Base-by-base conservation (phyloP, 2,113 vertebrate species). In the Tetrax tetrax region DNA sequence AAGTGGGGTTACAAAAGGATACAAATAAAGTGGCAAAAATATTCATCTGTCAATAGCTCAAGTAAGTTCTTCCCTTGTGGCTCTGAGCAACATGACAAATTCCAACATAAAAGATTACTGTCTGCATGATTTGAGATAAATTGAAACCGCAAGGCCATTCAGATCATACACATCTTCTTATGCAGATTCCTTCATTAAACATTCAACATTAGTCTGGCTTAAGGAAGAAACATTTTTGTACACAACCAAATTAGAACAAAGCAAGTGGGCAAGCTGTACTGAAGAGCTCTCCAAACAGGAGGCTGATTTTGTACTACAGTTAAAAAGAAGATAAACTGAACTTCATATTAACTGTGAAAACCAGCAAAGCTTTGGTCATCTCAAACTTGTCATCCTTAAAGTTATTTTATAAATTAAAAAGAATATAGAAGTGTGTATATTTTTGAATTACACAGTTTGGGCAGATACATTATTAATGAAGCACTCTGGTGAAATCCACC, bases 171-270 rank as follows among this genome's bases (percentile, higher is more conserved):
- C 19, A 76, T 92, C 64, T 31, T 94, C 90, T 94, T 83, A 92
- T 38, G 74, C 61, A 79, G 65, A 88, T 90, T 91, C 82, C 79
- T 82, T 94, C 87, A 87, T 94, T 95, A 96, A 96, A 90, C 71
- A 91, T 89, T 92, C 82, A 93, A 47, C 64, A 75, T 75, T 76
- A 87, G 74, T 87, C 75, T 87, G 76, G 50, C 21, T 88, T 90
- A 87, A 92, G 71, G 63, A 96, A 93, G 75, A 93, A 91, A 78
- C 43, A 63, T 84, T 96, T 95, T 74, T 81, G 76, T 59, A 80
- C 23, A 24, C 29, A 93, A 91, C 82, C 23, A 90, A 92, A 89
- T 87, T 33, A 96, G 89, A 93, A 89, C 70, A 93, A 97, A 95
- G 89, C 63, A 81, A 87, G 50, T 59, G 61, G 70, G 61, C 91